Base-by-base conservation (phyloP, 2,113 vertebrate genomes). In the Bungarus multicinctus region DNA sequence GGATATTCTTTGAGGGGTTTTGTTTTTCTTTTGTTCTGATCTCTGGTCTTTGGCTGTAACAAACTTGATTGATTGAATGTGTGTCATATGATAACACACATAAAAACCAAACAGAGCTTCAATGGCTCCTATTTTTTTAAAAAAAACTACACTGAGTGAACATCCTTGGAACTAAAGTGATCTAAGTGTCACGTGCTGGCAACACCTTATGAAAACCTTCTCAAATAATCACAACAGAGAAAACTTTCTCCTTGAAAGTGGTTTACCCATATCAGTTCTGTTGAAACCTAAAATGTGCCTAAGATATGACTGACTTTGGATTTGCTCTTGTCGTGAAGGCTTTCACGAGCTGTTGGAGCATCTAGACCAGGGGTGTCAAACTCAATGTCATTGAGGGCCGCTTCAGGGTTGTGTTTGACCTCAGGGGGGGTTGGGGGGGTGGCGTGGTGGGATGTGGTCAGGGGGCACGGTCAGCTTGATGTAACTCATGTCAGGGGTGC, bases 351-450 rank as follows among this genome's bases (percentile, higher is more conserved):
- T 25, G 22, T 30, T 53, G 89, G 22, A 54, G 58, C 2, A 20
- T 45, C 3, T 45, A 50, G n/a, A 64, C 3, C 10, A 69, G 5
- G 10, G 3, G 23, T 58, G 57, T 58, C 23, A 58, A 58, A 58
- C 57, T 58, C 7, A 0, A 58, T 58, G 57, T 58, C 57, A 58
- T 3, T 58, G 57, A 58, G 23, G 23, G 23, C 23, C 2, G 1
- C 57, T 25, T 58, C 57, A 25, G 57, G 23, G 7, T 58, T 57
- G 6, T 57, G 22, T 23, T 25, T 58, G 23, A 8, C 23, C 23
- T 58, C 2, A 43, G 8, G 8, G 47, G 8, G 47, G 47, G 8
- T 50, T 7, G 7, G 2, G 22, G 7, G 1, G 2, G 0, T 0
- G 1, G 20, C 5, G 55, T 57, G 4, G 8, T 50, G 47, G 47